Percentiles rank a stretch among this genome's conserved stretches.
These are phyloP conservation scores for Phthorimaea operculella DNA, from an alignment of 1,140 invertebrate genomes.

Conservation along the genomic window DNA sequence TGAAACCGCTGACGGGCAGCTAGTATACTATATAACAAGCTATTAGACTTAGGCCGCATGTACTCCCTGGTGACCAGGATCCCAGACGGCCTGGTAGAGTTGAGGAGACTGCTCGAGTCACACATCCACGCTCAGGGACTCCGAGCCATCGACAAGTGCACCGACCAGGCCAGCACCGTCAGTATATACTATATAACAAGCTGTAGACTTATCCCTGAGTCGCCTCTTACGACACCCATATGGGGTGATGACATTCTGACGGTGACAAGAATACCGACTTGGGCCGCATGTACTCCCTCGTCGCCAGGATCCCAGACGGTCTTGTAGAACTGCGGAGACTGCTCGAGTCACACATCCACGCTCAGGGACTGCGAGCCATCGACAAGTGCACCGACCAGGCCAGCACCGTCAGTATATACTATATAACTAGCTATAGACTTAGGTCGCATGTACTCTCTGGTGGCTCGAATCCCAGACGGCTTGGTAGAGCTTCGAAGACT, in stretches of 20 bases:
- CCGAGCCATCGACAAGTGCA: too few relatives aligned
- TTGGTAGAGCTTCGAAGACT: constrained; percentile 88
- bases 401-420: constrained; percentile 35
- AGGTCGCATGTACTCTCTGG: constrained; percentile 96
- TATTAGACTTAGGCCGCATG: constrained; percentile 96
- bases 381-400: constrained; percentile 90
- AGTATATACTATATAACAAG: too few relatives aligned
- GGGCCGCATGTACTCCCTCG: constrained; percentile 95
- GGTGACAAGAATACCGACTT: constrained; percentile 96
- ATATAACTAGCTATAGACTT: too few relatives aligned
- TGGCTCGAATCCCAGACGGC: constrained; percentile 93
- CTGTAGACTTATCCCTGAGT: too few relatives aligned
- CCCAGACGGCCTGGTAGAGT: constrained; percentile 89
- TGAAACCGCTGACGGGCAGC: too few relatives aligned
- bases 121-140: too few relatives aligned
- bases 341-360: constrained; percentile 93
- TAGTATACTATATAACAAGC: too few relatives aligned
- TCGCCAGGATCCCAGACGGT: constrained; percentile 93
- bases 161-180: constrained; percentile 88
- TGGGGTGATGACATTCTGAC: too few relatives aligned
- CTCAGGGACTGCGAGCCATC: constrained; percentile 92
- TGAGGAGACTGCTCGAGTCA: constrained; percentile 88
- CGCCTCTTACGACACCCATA: too few relatives aligned
- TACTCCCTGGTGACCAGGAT: constrained; percentile 94
- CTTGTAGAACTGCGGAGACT: constrained; percentile 88